Evolutionary conservation across 1,140 invertebrate genomes (phyloP).

Genomic region (Chrysomallon squamiferum): DNA sequence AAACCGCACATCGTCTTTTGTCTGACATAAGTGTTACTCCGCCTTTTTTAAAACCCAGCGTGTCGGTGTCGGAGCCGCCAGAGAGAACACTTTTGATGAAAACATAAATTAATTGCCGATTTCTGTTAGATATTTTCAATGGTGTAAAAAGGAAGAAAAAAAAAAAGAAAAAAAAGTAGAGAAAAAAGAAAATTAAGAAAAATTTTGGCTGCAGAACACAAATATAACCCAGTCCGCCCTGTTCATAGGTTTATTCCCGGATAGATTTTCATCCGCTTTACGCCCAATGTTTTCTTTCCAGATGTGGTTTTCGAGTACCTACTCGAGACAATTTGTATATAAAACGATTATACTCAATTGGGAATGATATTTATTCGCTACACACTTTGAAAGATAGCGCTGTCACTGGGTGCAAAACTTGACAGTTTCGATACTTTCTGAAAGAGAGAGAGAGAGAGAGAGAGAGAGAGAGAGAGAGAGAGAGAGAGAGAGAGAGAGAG

Average conservation of each 20-base stretch:
- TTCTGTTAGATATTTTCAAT: neutral
- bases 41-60: no score
- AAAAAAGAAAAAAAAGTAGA: neutral
- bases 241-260: neutral
- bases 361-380: conserved; percentile 1
- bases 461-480: no score
- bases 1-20: neutral
- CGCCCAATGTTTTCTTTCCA: conserved; percentile 9
- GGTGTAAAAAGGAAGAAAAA: neutral
- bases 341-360: conserved; percentile 8
- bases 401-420: neutral
- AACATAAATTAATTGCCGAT: conserved; percentile 15
- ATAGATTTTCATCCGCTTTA: no score
- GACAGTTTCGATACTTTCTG: neutral
- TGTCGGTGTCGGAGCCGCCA: neutral
- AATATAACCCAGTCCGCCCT: no score
- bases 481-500: no score
- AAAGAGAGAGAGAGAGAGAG: no score
- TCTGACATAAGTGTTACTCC: no score
- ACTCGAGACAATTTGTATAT: conserved; percentile 12
- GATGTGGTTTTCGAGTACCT: conserved; percentile 5
- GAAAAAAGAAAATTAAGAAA: no score
- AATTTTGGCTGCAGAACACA: no score
- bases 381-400: no score
- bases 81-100: conserved; percentile 12